These are phyloP conservation scores for Wiebesia pumilae DNA, from an alignment of 1,140 invertebrate genomes.

Conservation along the genomic window DNA sequence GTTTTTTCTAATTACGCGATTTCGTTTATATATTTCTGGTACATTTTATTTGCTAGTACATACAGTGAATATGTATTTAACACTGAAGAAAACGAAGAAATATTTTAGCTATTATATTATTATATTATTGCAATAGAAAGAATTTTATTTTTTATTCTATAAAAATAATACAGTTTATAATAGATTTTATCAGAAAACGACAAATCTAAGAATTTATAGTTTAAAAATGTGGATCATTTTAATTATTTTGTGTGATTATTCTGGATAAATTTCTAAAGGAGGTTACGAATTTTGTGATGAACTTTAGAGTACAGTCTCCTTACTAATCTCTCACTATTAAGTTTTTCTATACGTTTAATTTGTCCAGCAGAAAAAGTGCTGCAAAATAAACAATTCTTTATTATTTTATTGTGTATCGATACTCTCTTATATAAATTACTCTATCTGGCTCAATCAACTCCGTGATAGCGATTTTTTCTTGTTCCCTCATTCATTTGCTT, in stretches of 20 bases:
- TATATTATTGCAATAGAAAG: too few relatives aligned
- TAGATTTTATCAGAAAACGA: too few relatives aligned
- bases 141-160: too few relatives aligned
- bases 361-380: neutral
- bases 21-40: neutral
- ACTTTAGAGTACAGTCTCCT: neutral
- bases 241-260: too few relatives aligned
- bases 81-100: neutral
- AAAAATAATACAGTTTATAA: too few relatives aligned
- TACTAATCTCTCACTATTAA: too few relatives aligned
- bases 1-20: neutral
- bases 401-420: neutral
- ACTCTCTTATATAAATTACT: neutral
- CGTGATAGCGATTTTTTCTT: neutral
- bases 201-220: too few relatives aligned
- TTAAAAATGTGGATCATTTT: too few relatives aligned
- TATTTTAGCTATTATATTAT: too few relatives aligned
- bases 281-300: neutral
- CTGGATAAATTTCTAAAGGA: neutral
- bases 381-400: neutral
- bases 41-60: neutral
- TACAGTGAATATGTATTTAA: neutral
- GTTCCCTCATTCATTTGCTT: neutral
- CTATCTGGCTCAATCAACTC: neutral
- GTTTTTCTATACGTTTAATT: too few relatives aligned